phyloP scores from a whole-genome alignment of 2,888 invertebrate genomes.

The Digitonthophagus gazella region DNA sequence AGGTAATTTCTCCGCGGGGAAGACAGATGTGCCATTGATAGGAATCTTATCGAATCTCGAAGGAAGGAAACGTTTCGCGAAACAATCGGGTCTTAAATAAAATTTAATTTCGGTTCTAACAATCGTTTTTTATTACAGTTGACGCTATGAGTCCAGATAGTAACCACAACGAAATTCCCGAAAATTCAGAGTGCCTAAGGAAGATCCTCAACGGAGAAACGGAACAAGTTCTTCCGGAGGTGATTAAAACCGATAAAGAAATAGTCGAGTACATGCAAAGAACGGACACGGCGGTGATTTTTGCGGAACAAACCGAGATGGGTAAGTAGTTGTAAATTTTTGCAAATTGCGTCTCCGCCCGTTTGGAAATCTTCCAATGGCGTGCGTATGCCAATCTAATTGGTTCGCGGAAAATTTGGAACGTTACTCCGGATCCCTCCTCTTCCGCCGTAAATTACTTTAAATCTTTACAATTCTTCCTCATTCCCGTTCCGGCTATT shows the following conservation, averaged over 20 bases:
- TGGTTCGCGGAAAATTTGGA: conserved; percentile 15
- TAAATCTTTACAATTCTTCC: background rate
- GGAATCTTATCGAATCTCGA: background rate
- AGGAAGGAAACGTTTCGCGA: too few species aligned
- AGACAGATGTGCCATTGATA: conserved; percentile 3
- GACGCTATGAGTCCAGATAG: conserved; percentile 43
- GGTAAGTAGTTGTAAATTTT: conserved; percentile 29
- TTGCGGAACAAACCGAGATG: conserved; percentile 41
- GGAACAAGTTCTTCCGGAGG: conserved; percentile 40
- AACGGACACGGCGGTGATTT: conserved; percentile 56
- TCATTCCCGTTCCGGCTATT: background rate
- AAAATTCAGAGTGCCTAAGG: conserved; percentile 33
- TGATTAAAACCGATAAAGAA: conserved; percentile 47
- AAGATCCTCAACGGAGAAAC: conserved; percentile 38
- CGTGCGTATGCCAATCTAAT: conserved; percentile 22
- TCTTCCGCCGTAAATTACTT: background rate
- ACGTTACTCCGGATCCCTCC: conserved; percentile 1
- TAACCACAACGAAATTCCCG: conserved; percentile 46
- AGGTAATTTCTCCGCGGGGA: conserved; percentile 14
- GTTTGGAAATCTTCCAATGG: conserved; percentile 18
- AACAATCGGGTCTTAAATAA: too few species aligned
- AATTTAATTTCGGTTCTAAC: background rate
- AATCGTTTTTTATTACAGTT: background rate
- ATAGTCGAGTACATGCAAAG: conserved; percentile 53
- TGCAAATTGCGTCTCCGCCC: background rate